Percentiles rank a stretch among this genome's conserved stretches.
Conservation (phyloP, 2,113 vertebrate species). For the Phrynosoma blainvillii region DNA sequence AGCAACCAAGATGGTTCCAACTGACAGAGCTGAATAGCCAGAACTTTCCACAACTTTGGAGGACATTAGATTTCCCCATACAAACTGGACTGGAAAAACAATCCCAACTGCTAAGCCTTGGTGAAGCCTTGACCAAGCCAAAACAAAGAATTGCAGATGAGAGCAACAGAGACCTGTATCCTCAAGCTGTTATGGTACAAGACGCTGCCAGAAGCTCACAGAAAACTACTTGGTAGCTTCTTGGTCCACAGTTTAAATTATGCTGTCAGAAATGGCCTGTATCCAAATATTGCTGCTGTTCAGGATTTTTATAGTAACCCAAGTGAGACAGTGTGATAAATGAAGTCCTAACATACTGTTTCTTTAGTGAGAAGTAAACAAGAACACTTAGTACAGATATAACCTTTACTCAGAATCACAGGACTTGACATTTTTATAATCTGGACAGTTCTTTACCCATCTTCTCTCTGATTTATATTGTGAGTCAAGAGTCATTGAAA, state of each 20-base stretch:
- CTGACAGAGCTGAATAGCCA: no score
- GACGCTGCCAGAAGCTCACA: no score
- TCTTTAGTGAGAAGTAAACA: background rate
- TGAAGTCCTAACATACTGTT: background rate
- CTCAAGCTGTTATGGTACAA: no score
- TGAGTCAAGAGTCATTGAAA: background rate
- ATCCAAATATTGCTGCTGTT: background rate
- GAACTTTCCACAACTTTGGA: no score
- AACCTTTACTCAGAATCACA: background rate
- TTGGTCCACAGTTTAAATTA: background rate
- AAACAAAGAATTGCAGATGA: no score
- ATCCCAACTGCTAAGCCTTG: no score
- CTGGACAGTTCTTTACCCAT: background rate
- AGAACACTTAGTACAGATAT: background rate
- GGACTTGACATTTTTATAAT: background rate
- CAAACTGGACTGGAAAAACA: no score
- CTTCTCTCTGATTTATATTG: background rate
- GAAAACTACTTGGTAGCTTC: no score
- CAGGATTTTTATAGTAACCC: background rate
- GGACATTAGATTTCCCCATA: no score
- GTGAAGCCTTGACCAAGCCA: no score
- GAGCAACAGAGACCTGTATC: no score
- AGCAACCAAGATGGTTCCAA: no score
- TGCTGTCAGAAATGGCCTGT: background rate
- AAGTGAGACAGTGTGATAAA: background rate